phyloP scores from a whole-genome alignment of 1,140 invertebrate genomes.

The Drosophila gunungcola region DNA sequence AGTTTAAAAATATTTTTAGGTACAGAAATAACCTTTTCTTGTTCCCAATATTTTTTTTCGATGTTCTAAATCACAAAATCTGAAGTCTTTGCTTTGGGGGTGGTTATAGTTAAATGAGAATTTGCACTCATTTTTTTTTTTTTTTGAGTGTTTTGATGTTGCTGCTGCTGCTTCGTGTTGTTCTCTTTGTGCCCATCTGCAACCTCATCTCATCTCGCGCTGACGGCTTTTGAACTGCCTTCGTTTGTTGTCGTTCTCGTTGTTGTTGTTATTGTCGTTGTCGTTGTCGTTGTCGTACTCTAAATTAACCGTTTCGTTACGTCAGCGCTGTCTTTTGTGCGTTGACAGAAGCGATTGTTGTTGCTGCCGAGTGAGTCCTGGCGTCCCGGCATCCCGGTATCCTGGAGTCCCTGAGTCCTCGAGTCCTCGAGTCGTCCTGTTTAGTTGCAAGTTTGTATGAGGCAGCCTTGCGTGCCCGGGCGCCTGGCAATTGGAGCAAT shows the following conservation, averaged over 20 bases:
- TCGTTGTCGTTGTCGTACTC: constrained; percentile 64
- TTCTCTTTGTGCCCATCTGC: constrained; percentile 55
- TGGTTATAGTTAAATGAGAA: not conserved
- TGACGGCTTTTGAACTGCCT: constrained; percentile 66
- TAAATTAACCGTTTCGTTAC: constrained; percentile 82
- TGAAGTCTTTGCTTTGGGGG: too few relatives aligned
- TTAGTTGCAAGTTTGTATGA: constrained; percentile 78
- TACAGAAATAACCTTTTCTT: too few relatives aligned
- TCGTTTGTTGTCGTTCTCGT: constrained; percentile 55
- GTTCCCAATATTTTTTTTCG: too few relatives aligned
- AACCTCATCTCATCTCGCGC: constrained; percentile 40
- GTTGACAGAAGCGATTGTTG: constrained; percentile 58
- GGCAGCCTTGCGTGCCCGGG: constrained; percentile 76
- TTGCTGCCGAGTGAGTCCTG: constrained; percentile 14
- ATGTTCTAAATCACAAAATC: too few relatives aligned
- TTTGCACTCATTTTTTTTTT: constrained; percentile 13
- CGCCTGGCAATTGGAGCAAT: constrained; percentile 78
- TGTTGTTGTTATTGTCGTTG: constrained; percentile 59
- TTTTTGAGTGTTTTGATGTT: constrained; percentile 16
- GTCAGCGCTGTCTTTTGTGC: constrained; percentile 75
- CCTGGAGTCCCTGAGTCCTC: not conserved
- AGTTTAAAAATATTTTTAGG: too few relatives aligned
- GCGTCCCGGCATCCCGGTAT: not conserved
- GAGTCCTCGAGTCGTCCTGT: constrained; percentile 35
- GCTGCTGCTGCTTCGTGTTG: constrained; percentile 24